These are phyloP conservation scores for Maconellicoccus hirsutus DNA, from an alignment of 1,140 invertebrate genomes.

Conservation along the genomic window DNA sequence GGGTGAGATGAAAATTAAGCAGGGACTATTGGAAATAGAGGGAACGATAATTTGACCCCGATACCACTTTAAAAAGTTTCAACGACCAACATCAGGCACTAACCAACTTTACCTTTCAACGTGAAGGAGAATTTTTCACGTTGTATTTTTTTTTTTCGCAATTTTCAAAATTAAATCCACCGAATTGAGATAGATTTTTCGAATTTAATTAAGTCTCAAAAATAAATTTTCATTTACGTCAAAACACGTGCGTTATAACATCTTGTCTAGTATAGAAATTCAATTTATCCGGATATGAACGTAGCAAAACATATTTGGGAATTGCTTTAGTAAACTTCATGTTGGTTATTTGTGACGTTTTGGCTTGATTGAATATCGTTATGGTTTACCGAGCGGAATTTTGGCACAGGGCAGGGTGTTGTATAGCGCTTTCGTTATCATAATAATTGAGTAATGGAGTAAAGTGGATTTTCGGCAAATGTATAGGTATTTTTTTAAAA, in stretches of 20 bases:
- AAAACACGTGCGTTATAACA: background rate
- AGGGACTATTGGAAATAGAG: background rate
- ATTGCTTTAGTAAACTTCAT: background rate
- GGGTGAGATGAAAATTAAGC: conserved; percentile 7
- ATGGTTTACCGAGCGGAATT: too few species aligned
- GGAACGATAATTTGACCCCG: conserved; percentile 7
- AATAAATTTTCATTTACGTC: conserved; percentile 9
- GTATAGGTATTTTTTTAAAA: too few species aligned
- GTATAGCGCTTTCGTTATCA: too few species aligned
- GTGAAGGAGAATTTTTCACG: background rate
- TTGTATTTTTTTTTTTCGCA: background rate
- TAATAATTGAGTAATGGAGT: too few species aligned
- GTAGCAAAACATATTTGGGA: background rate
- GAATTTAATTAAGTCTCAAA: background rate
- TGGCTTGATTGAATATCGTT: background rate
- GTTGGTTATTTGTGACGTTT: background rate
- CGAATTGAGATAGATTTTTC: too few species aligned
- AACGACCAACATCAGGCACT: background rate
- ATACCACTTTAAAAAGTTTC: conserved; percentile 4
- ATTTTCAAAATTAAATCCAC: background rate
- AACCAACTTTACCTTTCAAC: background rate
- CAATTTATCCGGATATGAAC: background rate
- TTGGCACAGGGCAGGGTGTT: too few species aligned
- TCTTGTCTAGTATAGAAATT: background rate
- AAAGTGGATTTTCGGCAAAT: too few species aligned